Percentiles rank a stretch among this genome's conserved stretches.
These are phyloP conservation scores for Lutraria rhynchaena DNA, from an alignment of 1,140 invertebrate genomes.

Conservation along the genomic window DNA sequence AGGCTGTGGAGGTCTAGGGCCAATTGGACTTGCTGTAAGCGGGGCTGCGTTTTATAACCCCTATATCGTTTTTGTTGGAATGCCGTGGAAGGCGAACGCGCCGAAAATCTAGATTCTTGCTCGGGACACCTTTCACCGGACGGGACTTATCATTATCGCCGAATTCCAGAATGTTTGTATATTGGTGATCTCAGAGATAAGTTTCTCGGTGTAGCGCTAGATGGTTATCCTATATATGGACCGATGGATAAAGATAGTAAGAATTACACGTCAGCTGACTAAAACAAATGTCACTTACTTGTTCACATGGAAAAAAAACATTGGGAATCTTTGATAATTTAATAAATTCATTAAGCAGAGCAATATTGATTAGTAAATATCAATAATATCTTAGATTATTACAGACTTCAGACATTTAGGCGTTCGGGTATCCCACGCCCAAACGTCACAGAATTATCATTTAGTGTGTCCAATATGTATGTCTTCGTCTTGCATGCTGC, in stretches of 20 bases:
- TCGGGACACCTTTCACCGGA: constrained; percentile 4
- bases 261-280: constrained; percentile 12
- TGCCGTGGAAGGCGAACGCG: constrained; percentile 37
- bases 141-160: constrained; percentile 35
- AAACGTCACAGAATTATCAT: no score
- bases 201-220: constrained; percentile 41
- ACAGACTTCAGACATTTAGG: no score
- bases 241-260: constrained; percentile 22
- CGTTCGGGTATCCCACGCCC: no score
- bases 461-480: no score
- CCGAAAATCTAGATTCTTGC: constrained; percentile 10
- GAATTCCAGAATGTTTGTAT: constrained; percentile 38
- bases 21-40: constrained; percentile 30
- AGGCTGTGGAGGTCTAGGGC: constrained; percentile 23
- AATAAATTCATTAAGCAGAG: no score
- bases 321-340: no score
- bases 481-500: no score
- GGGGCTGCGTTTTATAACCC: constrained; percentile 41
- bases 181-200: constrained; percentile 13
- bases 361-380: no score
- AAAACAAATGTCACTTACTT: constrained; percentile 49
- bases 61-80: constrained; percentile 19
- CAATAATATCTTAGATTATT: no score
- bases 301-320: no score
- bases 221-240: constrained; percentile 50